Evolutionary conservation across 2,888 invertebrate genomes (phyloP).

Genomic region (Tachina grossa): DNA sequence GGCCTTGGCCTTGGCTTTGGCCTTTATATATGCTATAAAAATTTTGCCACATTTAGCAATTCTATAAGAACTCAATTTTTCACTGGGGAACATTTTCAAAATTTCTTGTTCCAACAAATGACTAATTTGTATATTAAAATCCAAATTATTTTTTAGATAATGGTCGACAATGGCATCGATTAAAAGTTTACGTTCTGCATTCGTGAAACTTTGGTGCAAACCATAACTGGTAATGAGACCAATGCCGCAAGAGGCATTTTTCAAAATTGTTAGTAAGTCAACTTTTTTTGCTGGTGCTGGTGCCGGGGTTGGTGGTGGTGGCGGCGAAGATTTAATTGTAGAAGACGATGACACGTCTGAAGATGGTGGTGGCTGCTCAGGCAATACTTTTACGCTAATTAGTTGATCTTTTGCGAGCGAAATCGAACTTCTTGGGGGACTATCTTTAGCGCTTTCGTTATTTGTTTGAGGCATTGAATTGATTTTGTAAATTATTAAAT

Average conservation of each 20-base stretch:
- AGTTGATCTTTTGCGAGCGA: not conserved
- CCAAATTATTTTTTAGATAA: slow-evolving; percentile 76
- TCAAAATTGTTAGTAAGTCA: slow-evolving; percentile 36
- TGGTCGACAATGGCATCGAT: slow-evolving; percentile 77
- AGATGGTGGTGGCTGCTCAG: not conserved
- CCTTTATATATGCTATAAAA: slow-evolving; percentile 77
- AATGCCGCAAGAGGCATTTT: slow-evolving; percentile 71
- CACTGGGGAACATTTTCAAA: slow-evolving; percentile 76
- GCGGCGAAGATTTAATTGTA: not conserved
- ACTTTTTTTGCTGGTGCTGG: not conserved
- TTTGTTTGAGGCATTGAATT: not conserved
- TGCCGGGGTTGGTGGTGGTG: not conserved
- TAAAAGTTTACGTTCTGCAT: slow-evolving; percentile 74
- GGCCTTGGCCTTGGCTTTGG: slow-evolving; percentile 60
- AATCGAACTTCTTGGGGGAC: not conserved
- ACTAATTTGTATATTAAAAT: slow-evolving; percentile 76
- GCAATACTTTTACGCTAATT: not conserved
- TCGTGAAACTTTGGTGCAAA: slow-evolving; percentile 73
- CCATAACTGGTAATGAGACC: slow-evolving; percentile 74
- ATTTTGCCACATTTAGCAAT: slow-evolving; percentile 78
- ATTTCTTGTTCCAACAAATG: slow-evolving; percentile 77
- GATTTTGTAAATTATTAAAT: slow-evolving; percentile 21
- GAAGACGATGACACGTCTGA: not conserved
- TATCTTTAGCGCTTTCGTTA: not conserved
- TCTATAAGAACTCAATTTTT: slow-evolving; percentile 77